Evolutionary conservation across 2,888 invertebrate genomes (phyloP).

Genomic region (Platynereis dumerilii): DNA sequence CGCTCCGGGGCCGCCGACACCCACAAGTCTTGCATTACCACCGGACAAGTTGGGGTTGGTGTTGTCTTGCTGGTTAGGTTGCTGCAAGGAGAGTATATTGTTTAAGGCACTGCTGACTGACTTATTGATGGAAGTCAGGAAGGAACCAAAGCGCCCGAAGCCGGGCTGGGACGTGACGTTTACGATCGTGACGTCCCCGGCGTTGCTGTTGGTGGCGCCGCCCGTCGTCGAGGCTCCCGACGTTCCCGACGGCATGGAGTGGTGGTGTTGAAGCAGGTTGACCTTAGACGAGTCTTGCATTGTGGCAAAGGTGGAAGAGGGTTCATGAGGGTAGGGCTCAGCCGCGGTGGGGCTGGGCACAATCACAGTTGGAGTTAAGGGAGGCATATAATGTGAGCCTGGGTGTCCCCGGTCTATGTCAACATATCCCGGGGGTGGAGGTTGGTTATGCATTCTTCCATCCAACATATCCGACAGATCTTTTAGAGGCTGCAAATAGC

Average conservation of each 20-base stretch:
- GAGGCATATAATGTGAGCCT: neutral
- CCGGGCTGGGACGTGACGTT: constrained; percentile 35
- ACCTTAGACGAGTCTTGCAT: constrained; percentile 1
- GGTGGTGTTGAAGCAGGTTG: neutral
- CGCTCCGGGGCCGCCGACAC: too few species aligned
- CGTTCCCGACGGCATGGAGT: neutral
- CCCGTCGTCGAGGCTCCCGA: neutral
- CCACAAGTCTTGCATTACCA: too few species aligned
- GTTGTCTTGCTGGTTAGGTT: constrained; percentile 3
- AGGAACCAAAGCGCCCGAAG: constrained; percentile 34
- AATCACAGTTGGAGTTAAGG: constrained; percentile 4
- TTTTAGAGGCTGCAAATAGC: neutral
- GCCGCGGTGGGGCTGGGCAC: constrained; percentile 4
- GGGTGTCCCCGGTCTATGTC: too few species aligned
- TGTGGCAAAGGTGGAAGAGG: constrained; percentile 5
- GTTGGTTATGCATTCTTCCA: too few species aligned
- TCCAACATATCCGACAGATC: constrained; percentile 3
- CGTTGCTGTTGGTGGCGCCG: neutral
- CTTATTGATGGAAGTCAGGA: constrained; percentile 39
- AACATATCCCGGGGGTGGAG: too few species aligned
- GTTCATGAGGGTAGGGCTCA: neutral
- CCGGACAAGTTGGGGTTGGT: too few species aligned
- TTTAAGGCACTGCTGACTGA: constrained; percentile 39
- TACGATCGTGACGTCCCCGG: constrained; percentile 30
- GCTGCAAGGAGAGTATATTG: constrained; percentile 36